Conservation (phyloP, 2,888 invertebrate species). For the Leucozona laternaria region DNA sequence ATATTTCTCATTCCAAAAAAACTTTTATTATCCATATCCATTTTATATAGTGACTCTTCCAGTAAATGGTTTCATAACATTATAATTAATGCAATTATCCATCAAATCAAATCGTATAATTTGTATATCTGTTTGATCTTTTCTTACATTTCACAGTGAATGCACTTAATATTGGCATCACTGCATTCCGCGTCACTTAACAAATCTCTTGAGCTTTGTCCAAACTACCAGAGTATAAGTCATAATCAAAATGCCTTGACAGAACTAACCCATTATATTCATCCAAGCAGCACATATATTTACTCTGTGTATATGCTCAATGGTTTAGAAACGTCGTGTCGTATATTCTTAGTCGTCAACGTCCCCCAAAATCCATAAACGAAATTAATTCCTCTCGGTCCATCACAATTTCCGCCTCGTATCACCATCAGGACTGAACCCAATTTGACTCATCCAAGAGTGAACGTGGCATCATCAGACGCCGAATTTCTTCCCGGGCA, state of each 20-base stretch:
- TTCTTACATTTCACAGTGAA: conserved; percentile 53
- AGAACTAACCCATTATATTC: neutral
- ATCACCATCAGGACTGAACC: conserved; percentile 59
- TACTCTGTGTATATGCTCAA: conserved; percentile 45
- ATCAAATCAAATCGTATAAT: conserved; percentile 31
- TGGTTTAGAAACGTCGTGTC: conserved; percentile 62
- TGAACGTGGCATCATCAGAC: conserved; percentile 28
- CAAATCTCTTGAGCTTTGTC: conserved; percentile 20
- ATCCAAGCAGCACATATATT: conserved; percentile 61
- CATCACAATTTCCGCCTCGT: conserved; percentile 73
- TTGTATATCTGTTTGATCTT: conserved; percentile 41
- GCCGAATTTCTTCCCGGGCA: neutral
- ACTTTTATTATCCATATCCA: conserved; percentile 31
- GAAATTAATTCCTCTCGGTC: conserved; percentile 71
- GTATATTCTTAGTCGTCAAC: neutral
- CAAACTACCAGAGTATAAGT: conserved; percentile 46
- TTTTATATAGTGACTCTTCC: conserved; percentile 11
- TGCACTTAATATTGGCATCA: conserved; percentile 49
- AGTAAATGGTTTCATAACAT: conserved; percentile 34
- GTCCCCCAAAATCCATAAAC: conserved; percentile 65
- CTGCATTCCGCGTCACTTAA: conserved; percentile 63
- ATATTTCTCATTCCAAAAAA: neutral
- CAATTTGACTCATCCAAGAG: conserved; percentile 58
- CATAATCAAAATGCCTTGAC: conserved; percentile 62
- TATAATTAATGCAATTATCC: conserved; percentile 51